Evolutionary conservation across 2,888 invertebrate genomes (phyloP).

Genomic region (Mimas tiliae): DNA sequence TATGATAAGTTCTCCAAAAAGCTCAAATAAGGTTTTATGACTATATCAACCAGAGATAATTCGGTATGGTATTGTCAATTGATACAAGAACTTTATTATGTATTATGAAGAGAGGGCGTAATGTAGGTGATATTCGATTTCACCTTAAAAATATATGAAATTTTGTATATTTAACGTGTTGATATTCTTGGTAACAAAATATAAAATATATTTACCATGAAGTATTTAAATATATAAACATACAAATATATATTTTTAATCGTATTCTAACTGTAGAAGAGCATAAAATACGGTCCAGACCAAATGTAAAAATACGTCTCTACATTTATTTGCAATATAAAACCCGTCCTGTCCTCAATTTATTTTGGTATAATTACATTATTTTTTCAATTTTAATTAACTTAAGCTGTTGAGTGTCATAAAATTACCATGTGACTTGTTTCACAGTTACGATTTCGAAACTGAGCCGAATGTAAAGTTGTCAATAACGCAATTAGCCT

Average conservation of each 20-base stretch:
- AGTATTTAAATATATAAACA: not conserved
- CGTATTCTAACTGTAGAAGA: not conserved
- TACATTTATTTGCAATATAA: not conserved
- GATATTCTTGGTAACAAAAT: not conserved
- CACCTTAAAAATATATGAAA: conserved; percentile 1
- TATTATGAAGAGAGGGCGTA: conserved; percentile 1
- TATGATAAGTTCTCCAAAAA: conserved; percentile 31
- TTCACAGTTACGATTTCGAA: conserved; percentile 54
- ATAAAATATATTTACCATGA: not conserved
- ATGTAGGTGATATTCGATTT: conserved; percentile 1
- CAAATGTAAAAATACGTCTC: not conserved
- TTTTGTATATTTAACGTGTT: not conserved
- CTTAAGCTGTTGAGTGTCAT: conserved; percentile 8
- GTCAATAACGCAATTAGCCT: conserved; percentile 83
- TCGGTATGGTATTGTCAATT: conserved; percentile 6
- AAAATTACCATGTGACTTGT: conserved; percentile 25
- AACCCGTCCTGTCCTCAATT: conserved; percentile 1
- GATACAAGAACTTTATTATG: not conserved
- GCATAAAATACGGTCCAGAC: not conserved
- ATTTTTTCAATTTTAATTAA: conserved; percentile 17
- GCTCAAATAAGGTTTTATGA: conserved; percentile 30
- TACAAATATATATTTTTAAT: not conserved
- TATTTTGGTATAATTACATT: conserved; percentile 12
- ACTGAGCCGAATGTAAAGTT: conserved; percentile 66
- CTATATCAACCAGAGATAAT: not conserved